Percentiles rank a stretch among this genome's conserved stretches.
Conservation (phyloP, 2,888 invertebrate species). For the Daptonema setosum region DNA sequence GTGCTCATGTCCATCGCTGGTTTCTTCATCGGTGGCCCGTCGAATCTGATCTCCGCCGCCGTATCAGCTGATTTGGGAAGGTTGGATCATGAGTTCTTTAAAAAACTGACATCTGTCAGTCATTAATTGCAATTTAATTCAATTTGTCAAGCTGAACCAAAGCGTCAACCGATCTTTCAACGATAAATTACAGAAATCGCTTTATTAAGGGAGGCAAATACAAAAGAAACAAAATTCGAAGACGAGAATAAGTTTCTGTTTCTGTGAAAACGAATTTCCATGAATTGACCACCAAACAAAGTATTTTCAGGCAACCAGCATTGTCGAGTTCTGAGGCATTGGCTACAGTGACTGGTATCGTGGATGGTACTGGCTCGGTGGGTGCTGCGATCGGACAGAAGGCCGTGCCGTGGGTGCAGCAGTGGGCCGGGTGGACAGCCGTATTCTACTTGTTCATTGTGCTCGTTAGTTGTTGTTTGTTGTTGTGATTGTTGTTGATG, state of each 20-base stretch:
- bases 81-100: not conserved
- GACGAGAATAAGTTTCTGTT: too few species aligned
- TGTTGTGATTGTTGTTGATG: too few species aligned
- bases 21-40: constrained; percentile 31
- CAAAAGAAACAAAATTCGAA: too few species aligned
- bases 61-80: constrained; percentile 33
- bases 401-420: constrained; percentile 25
- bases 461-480: constrained; percentile 4
- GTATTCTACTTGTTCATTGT: constrained; percentile 28
- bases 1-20: constrained; percentile 30
- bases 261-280: too few species aligned
- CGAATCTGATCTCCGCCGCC: constrained; percentile 32
- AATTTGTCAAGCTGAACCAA: too few species aligned
- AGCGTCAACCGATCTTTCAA: too few species aligned
- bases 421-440: constrained; percentile 20
- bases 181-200: too few species aligned
- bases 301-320: constrained; percentile 7
- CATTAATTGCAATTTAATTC: too few species aligned
- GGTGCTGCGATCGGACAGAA: constrained; percentile 34
- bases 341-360: constrained; percentile 31
- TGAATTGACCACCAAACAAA: too few species aligned
- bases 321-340: constrained; percentile 29
- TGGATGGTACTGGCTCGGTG: constrained; percentile 32
- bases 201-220: too few species aligned
- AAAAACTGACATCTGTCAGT: too few species aligned